These are phyloP conservation scores for Xyrichtys novacula DNA, from an alignment of 2,797 vertebrate species.

Conservation along the genomic window DNA sequence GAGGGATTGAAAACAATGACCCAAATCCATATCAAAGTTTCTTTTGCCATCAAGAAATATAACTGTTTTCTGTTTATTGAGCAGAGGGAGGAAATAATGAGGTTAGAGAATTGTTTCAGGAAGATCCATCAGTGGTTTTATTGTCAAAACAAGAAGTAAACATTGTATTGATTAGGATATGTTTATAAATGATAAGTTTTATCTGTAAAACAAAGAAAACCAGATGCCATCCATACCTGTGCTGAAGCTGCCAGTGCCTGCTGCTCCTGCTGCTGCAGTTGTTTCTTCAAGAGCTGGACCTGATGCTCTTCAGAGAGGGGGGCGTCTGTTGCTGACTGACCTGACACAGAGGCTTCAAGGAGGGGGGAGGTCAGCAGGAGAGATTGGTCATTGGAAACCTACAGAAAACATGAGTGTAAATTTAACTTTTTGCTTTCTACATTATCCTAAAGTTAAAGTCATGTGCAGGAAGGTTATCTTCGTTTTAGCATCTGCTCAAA, in stretches of 20 bases:
- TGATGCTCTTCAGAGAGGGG: slow-evolving; percentile 90
- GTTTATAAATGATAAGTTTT: not conserved
- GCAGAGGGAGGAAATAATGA: no score
- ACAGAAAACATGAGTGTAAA: slow-evolving; percentile 11
- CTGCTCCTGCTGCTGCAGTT: slow-evolving; percentile 95
- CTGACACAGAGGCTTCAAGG: slow-evolving; percentile 74
- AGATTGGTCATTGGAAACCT: slow-evolving; percentile 78
- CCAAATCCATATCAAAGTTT: no score
- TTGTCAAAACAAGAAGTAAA: no score
- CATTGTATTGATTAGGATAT: no score
- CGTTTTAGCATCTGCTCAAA: not conserved
- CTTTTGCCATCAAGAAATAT: no score
- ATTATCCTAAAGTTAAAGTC: not conserved
- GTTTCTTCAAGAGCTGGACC: slow-evolving; percentile 94
- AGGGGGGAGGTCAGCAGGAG: slow-evolving; percentile 83
- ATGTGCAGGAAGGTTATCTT: not conserved
- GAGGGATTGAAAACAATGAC: no score
- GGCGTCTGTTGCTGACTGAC: slow-evolving; percentile 72
- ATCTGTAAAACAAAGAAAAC: not conserved
- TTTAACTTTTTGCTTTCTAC: not conserved
- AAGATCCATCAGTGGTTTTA: no score
- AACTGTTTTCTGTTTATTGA: no score
- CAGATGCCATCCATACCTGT: slow-evolving; percentile 82
- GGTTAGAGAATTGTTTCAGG: no score
- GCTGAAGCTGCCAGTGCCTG: slow-evolving; percentile 93